Conservation (phyloP, 2,888 invertebrate species). For the Heliconius charithonia region DNA sequence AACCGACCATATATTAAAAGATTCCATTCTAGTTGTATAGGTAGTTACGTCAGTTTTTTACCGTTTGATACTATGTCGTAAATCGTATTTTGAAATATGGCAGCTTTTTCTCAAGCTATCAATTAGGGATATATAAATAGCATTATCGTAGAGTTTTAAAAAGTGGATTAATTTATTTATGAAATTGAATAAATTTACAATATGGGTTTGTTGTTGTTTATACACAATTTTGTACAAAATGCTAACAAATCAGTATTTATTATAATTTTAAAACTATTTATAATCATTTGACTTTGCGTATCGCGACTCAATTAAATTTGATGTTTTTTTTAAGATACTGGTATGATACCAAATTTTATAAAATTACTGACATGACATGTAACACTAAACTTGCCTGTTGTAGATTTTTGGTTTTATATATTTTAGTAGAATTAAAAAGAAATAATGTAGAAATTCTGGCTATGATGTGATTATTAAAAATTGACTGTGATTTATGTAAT, state of each 20-base stretch:
- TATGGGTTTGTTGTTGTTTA: not conserved
- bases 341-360: not conserved
- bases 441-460: constrained; percentile 21
- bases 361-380: no score
- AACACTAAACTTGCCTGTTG: not conserved
- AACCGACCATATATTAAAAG: not conserved
- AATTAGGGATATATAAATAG: not conserved
- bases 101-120: not conserved
- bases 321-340: no score
- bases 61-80: constrained; percentile 7
- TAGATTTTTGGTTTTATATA: not conserved
- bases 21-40: not conserved
- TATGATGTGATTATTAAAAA: constrained; percentile 14
- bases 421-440: constrained; percentile 2
- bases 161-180: not conserved
- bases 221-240: constrained; percentile 9
- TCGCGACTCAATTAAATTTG: not conserved
- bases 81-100: not conserved
- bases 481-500: constrained; percentile 11
- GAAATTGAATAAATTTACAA: not conserved
- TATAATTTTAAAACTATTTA: not conserved
- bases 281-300: not conserved
- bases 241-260: not conserved
- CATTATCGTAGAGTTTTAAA: not conserved
- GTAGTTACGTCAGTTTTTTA: not conserved